These are phyloP conservation scores for Cantharis rufa DNA, from an alignment of 2,888 invertebrate species.

Conservation along the genomic window DNA sequence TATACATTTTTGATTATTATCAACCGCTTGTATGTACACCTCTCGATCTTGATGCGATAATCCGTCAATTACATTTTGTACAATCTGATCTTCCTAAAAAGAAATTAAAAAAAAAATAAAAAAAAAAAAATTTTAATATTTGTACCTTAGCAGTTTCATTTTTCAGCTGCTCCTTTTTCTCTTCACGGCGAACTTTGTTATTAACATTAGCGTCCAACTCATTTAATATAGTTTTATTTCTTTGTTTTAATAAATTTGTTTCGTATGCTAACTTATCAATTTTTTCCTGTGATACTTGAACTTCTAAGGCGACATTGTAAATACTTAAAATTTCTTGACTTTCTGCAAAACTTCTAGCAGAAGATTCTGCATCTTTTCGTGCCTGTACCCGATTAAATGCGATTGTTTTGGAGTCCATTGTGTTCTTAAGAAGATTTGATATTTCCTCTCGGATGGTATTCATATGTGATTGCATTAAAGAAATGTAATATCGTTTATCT, in stretches of 20 bases:
- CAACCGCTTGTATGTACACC: constrained; percentile 37
- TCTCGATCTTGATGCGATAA: constrained; percentile 37
- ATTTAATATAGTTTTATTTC: constrained; percentile 27
- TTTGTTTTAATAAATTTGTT: constrained; percentile 27
- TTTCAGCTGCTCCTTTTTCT: constrained; percentile 36
- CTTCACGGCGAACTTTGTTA: constrained; percentile 39
- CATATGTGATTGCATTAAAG: constrained; percentile 32
- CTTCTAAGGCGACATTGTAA: constrained; percentile 32
- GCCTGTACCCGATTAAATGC: constrained; percentile 22
- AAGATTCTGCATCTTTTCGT: constrained; percentile 24
- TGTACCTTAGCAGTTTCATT: constrained; percentile 37
- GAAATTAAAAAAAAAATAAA: no score
- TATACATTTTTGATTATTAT: constrained; percentile 34
- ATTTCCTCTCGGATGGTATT: constrained; percentile 31
- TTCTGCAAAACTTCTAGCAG: constrained; percentile 25
- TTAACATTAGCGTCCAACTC: constrained; percentile 40
- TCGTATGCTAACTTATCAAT: constrained; percentile 28
- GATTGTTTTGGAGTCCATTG: constrained; percentile 24
- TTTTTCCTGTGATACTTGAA: constrained; percentile 29
- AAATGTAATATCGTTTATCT: constrained; percentile 33
- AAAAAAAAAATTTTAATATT: not conserved
- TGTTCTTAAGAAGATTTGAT: constrained; percentile 23
- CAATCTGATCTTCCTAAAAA: constrained; percentile 29
- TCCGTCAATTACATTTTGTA: constrained; percentile 38
- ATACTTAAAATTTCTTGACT: constrained; percentile 28